These are phyloP conservation scores for Epizoanthus rinbou DNA, from an alignment of 92 coral and sea anemone species.

Conservation along the genomic window DNA sequence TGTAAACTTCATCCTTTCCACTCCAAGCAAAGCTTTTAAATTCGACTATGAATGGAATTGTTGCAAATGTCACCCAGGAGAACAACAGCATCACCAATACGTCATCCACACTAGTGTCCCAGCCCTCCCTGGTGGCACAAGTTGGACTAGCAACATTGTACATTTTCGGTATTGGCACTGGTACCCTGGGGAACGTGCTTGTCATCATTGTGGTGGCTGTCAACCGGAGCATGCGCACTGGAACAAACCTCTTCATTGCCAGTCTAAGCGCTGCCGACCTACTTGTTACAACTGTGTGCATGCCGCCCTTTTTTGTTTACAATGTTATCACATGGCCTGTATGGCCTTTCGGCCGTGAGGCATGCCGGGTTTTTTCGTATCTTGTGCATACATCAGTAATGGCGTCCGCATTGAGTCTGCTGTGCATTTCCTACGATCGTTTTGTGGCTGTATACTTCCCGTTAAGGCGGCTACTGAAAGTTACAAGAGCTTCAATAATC, in stretches of 20 bases:
- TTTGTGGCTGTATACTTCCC: conserved; percentile 82
- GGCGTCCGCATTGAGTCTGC: conserved; percentile 82
- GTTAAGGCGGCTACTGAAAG: conserved; percentile 58
- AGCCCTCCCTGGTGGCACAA: conserved; percentile 43
- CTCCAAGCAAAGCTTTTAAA: no score
- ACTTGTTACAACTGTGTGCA: conserved; percentile 68
- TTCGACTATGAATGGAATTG: conserved; percentile 1
- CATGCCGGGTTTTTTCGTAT: conserved; percentile 65
- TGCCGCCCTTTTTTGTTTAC: conserved; percentile 85
- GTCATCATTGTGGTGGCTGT: conserved; percentile 72
- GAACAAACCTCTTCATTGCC: conserved; percentile 78
- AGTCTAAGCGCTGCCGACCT: conserved; percentile 80
- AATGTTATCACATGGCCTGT: conserved; percentile 81
- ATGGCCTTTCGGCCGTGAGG: conserved; percentile 79
- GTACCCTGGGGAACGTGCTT: conserved; percentile 71
- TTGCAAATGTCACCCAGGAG: not conserved
- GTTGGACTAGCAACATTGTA: conserved; percentile 60
- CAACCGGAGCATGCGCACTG: conserved; percentile 80
- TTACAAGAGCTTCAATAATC: conserved; percentile 49
- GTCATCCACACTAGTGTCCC: not conserved
- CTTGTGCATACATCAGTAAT: conserved; percentile 83
- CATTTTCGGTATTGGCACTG: conserved; percentile 56
- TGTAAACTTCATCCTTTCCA: no score
- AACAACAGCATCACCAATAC: conserved; percentile 1
- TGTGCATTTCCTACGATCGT: conserved; percentile 83